phyloP scores from a whole-genome alignment of 2,888 invertebrate genomes.

The Branchipolynoe longqiensis region DNA sequence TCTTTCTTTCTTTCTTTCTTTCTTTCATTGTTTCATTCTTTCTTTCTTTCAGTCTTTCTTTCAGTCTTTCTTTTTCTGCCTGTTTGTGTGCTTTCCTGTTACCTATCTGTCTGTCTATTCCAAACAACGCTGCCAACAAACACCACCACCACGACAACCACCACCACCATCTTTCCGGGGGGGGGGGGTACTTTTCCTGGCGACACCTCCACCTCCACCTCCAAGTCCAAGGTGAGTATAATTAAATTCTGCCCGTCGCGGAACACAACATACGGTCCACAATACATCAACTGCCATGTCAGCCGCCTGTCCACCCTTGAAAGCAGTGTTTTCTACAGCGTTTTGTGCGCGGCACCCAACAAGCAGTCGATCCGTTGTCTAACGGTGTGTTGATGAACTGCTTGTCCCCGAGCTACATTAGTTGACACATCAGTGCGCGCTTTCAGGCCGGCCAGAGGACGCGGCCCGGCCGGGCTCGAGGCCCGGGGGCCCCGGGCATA shows the following conservation, averaged over 20 bases:
- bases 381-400: conserved; percentile 52
- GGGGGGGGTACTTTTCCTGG: too few species aligned
- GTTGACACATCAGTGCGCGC: conserved; percentile 40
- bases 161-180: too few species aligned
- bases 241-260: conserved; percentile 2
- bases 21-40: too few species aligned
- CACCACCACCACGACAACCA: too few species aligned
- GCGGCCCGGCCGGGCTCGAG: too few species aligned
- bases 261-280: conserved; percentile 18
- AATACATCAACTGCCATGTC: conserved; percentile 38
- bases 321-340: conserved; percentile 31
- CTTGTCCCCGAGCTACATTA: conserved; percentile 33
- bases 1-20: too few species aligned
- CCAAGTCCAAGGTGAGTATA: conserved; percentile 18
- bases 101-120: too few species aligned
- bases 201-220: too few species aligned
- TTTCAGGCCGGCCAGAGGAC: conserved; percentile 8
- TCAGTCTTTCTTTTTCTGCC: too few species aligned
- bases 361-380: conserved; percentile 29
- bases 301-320: conserved; percentile 11
- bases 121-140: too few species aligned
- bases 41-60: too few species aligned
- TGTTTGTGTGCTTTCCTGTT: too few species aligned
- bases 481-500: background rate
- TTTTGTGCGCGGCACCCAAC: background rate